A percentile compares a stretch with the other conserved stretches of the same genome.
phyloP scores from a whole-genome alignment of 2,113 vertebrate genomes.

The Diadophis punctatus region DNA sequence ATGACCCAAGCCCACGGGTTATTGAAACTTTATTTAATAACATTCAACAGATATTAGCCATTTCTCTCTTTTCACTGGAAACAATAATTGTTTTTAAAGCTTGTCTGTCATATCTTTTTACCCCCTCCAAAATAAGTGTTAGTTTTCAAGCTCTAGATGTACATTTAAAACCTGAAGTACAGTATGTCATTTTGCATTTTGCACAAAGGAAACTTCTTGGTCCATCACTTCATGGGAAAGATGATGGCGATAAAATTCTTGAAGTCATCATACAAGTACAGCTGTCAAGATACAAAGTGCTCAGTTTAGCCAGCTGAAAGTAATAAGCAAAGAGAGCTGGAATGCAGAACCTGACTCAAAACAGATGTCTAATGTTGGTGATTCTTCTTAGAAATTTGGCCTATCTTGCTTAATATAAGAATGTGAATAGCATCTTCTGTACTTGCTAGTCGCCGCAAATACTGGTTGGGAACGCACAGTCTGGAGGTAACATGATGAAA shows the following conservation, averaged over 20 bases:
- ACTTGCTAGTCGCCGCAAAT: background rate
- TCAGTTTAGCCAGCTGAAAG: background rate
- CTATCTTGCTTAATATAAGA: background rate
- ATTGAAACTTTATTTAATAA: background rate
- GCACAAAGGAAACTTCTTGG: background rate
- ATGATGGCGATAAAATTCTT: background rate
- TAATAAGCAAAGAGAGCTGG: background rate
- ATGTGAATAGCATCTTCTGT: background rate
- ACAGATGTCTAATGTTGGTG: background rate
- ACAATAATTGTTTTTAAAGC: background rate
- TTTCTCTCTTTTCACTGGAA: background rate
- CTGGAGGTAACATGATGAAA: background rate
- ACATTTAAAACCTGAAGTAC: background rate
- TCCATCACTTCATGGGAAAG: background rate
- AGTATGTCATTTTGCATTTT: background rate
- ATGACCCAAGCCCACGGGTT: background rate
- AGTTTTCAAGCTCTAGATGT: background rate
- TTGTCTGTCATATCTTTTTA: background rate
- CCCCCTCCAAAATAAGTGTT: background rate
- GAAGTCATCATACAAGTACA: background rate
- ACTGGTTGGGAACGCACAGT: background rate
- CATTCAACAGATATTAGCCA: background rate
- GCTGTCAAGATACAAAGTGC: background rate
- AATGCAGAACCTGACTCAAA: background rate
- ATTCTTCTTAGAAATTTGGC: background rate